Evolutionary conservation across 2,888 invertebrate species (phyloP).

Genomic region (Melikaiella ostensackeni): DNA sequence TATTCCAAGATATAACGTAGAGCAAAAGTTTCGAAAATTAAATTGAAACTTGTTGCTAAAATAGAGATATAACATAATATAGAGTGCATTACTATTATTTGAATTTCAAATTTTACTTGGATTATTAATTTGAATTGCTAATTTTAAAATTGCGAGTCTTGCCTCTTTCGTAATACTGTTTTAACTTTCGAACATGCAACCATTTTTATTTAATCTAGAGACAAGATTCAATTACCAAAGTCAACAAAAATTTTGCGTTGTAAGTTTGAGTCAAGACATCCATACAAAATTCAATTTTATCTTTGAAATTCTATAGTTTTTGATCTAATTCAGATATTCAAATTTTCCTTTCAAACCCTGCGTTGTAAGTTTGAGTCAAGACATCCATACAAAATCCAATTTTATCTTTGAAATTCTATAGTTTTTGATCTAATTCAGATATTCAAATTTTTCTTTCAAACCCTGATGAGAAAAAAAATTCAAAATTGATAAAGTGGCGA

Average conservation of each 20-base stretch:
- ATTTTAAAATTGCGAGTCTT: not conserved
- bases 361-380: too few relatives aligned
- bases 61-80: constrained; percentile 14
- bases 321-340: too few relatives aligned
- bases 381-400: too few relatives aligned
- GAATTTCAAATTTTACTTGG: constrained; percentile 14
- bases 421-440: too few relatives aligned
- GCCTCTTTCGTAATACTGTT: not conserved
- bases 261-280: too few relatives aligned
- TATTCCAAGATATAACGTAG: not conserved
- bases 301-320: too few relatives aligned
- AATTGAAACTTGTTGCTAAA: not conserved
- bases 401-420: too few relatives aligned
- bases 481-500: too few relatives aligned
- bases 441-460: too few relatives aligned
- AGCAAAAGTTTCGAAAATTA: not conserved
- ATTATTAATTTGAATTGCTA: constrained; percentile 30
- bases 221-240: not conserved
- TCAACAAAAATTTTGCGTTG: not conserved
- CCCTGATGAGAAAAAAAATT: too few relatives aligned
- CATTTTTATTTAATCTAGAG: not conserved
- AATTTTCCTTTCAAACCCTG: too few relatives aligned
- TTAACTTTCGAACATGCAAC: not conserved
- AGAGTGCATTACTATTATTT: constrained; percentile 17
- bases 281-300: too few relatives aligned